Conservation (phyloP, 2,797 vertebrate species). For the Myripristis jacobus region DNA sequence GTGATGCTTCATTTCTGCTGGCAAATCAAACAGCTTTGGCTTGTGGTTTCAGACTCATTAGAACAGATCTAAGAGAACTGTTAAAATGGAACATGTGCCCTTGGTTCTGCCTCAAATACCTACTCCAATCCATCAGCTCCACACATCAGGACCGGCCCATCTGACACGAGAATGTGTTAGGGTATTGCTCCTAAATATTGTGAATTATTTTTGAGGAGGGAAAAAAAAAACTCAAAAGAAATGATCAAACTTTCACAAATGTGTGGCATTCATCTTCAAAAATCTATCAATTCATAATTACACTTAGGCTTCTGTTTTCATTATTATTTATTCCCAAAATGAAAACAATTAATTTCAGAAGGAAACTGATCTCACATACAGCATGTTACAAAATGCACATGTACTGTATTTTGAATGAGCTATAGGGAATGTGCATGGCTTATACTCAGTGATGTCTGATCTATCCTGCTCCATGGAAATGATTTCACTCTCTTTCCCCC, state of each 20-base stretch:
- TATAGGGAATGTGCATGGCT: neutral
- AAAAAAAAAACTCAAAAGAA: no score
- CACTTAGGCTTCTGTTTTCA: no score
- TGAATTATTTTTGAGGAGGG: neutral
- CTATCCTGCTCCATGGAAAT: conserved; percentile 26
- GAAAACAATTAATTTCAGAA: no score
- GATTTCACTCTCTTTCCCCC: neutral
- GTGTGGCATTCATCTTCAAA: no score
- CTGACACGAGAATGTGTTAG: conserved; percentile 17
- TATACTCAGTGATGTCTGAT: neutral
- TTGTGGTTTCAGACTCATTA: conserved; percentile 73
- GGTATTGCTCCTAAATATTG: neutral
- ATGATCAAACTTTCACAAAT: no score
- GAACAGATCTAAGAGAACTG: conserved; percentile 65
- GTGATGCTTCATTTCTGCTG: conserved; percentile 73
- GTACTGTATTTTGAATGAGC: neutral
- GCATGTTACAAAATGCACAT: no score
- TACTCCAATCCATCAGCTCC: conserved; percentile 70
- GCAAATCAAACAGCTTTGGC: conserved; percentile 70
- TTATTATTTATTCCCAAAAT: no score
- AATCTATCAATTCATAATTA: no score
- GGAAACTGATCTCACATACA: no score
- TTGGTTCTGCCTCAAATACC: conserved; percentile 64
- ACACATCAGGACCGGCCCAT: conserved; percentile 27
- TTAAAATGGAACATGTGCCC: conserved; percentile 72